These are phyloP conservation scores for Nipponacmea schrenckii DNA, from an alignment of 2,888 invertebrate genomes.

Conservation along the genomic window DNA sequence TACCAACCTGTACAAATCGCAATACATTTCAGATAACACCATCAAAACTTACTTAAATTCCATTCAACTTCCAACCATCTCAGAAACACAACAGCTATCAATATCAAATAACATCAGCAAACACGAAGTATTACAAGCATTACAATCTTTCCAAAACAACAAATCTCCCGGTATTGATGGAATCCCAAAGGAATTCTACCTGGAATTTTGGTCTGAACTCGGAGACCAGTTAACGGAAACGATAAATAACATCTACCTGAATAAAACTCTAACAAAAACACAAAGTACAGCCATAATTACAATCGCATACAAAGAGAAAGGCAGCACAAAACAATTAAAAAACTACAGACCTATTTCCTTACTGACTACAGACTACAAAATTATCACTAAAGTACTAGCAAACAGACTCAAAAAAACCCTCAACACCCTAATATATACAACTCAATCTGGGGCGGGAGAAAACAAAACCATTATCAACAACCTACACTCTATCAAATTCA, in stretches of 20 bases:
- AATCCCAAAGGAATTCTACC: background rate
- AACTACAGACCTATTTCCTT: background rate
- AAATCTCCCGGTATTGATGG: background rate
- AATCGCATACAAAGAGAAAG: background rate
- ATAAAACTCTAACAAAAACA: background rate
- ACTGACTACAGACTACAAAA: background rate
- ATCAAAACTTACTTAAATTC: background rate
- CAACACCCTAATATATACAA: too few relatives aligned
- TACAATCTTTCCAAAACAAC: background rate
- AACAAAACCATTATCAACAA: background rate
- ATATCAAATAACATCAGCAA: background rate
- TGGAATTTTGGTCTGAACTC: background rate
- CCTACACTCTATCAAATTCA: background rate
- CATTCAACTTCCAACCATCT: too few relatives aligned
- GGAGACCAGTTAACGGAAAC: background rate
- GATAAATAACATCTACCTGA: background rate
- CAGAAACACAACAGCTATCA: background rate
- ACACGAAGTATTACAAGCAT: background rate
- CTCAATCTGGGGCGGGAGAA: background rate
- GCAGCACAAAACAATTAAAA: background rate
- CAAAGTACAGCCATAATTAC: background rate
- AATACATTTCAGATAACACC: background rate
- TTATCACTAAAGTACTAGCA: background rate
- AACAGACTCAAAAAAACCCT: background rate
- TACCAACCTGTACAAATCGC: background rate